phyloP scores from a whole-genome alignment of 2,113 vertebrate species.

The Aramus guarauna region DNA sequence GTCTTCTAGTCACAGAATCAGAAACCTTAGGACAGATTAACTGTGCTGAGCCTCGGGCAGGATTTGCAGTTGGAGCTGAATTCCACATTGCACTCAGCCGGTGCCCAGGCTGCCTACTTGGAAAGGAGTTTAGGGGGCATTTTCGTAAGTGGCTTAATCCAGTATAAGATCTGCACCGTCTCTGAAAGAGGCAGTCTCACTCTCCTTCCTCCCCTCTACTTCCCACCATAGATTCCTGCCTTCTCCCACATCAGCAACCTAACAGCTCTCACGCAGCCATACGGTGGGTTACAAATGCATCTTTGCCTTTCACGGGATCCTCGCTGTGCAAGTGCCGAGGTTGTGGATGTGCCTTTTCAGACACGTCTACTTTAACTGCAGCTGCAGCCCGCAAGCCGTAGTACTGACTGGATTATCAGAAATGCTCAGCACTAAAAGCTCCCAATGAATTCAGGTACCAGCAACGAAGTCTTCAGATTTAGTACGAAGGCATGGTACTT shows the following conservation, averaged over 20 bases:
- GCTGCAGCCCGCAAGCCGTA: background rate
- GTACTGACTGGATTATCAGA: background rate
- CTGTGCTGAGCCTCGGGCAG: background rate
- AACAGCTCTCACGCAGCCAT: background rate
- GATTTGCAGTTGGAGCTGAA: background rate
- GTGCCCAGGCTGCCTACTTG: background rate
- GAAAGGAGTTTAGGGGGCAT: background rate
- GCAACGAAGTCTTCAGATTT: background rate
- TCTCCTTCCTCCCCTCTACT: background rate
- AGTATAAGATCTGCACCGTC: background rate
- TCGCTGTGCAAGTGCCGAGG: background rate
- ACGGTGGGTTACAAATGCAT: fast-evolving
- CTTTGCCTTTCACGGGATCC: background rate
- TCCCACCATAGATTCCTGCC: background rate
- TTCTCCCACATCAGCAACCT: background rate
- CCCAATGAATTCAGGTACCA: background rate
- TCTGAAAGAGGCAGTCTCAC: background rate
- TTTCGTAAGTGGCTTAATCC: background rate
- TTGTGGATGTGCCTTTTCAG: background rate
- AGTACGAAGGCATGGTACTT: background rate
- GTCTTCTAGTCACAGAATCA: background rate
- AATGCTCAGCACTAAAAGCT: background rate
- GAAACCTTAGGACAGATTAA: background rate
- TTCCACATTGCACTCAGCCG: background rate
- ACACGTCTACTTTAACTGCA: background rate